A percentile compares a stretch with the other conserved stretches of the same genome.
phyloP scores from a whole-genome alignment of 2,797 vertebrate species.

The Hippopotamyrus pictus region DNA sequence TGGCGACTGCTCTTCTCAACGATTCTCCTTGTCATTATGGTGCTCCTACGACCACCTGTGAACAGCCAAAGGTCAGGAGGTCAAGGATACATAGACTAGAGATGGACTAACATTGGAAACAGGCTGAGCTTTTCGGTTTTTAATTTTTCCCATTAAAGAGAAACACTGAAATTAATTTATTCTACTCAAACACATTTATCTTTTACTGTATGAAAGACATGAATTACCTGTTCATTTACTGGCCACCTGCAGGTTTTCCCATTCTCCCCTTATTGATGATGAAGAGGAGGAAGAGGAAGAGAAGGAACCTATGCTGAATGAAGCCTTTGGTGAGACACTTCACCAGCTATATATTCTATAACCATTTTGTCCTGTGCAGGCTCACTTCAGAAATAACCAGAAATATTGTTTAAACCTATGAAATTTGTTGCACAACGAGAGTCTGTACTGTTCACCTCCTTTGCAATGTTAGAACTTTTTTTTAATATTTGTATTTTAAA shows the following conservation, averaged over 20 bases:
- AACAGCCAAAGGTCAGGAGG: conserved; percentile 84
- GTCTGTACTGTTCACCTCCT: neutral
- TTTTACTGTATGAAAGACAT: neutral
- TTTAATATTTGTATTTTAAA: neutral
- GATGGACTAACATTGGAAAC: neutral
- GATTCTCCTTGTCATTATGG: conserved; percentile 94
- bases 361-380: neutral
- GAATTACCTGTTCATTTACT: neutral
- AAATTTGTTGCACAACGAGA: neutral
- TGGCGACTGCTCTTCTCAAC: conserved; percentile 92
- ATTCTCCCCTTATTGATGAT: conserved; percentile 89
- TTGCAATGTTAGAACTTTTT: neutral
- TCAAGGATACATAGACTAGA: neutral
- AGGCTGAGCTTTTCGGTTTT: neutral
- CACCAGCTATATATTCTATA: neutral
- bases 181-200: no score
- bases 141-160: neutral
- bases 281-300: conserved; percentile 90
- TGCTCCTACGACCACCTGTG: conserved; percentile 86
- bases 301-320: conserved; percentile 94
- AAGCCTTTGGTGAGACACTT: conserved; percentile 77
- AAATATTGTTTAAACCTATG: neutral
- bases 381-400: neutral
- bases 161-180: neutral
- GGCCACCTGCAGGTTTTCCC: conserved; percentile 74